Evolutionary conservation across 2,888 invertebrate species (phyloP).

Genomic region (Capitulum mitella): DNA sequence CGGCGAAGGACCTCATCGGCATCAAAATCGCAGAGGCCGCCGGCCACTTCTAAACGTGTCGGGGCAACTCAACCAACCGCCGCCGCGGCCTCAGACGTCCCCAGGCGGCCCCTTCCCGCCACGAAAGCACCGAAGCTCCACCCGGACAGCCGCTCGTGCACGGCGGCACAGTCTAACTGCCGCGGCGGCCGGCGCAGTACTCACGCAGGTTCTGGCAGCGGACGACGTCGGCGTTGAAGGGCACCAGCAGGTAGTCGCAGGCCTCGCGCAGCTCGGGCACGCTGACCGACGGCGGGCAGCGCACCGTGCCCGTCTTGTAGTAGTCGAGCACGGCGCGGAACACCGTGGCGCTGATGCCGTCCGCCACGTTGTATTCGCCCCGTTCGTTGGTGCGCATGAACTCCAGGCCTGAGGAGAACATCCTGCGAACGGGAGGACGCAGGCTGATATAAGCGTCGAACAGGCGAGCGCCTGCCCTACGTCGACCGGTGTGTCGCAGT

Average conservation of each 20-base stretch:
- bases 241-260: constrained; percentile 95
- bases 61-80: too few species aligned
- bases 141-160: too few species aligned
- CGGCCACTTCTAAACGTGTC: too few species aligned
- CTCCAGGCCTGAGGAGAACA: constrained; percentile 88
- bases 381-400: constrained; percentile 91
- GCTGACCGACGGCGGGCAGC: constrained; percentile 90
- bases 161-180: not conserved
- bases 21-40: too few species aligned
- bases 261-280: constrained; percentile 96
- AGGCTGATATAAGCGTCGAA: too few species aligned
- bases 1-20: too few species aligned
- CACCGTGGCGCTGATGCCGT: constrained; percentile 90
- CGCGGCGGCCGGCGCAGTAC: constrained; percentile 41
- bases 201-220: constrained; percentile 91
- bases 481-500: too few species aligned
- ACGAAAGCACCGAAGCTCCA: too few species aligned
- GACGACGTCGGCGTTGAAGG: constrained; percentile 92
- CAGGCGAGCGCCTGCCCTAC: too few species aligned
- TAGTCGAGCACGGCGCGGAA: constrained; percentile 93
- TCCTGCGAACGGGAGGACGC: too few species aligned
- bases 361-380: constrained; percentile 95
- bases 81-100: too few species aligned
- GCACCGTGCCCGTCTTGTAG: constrained; percentile 81
- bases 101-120: too few species aligned